A percentile compares a stretch with the other conserved stretches of the same genome.
phyloP scores from a whole-genome alignment of 2,113 vertebrate genomes.

The Campylomormyrus numenius region DNA sequence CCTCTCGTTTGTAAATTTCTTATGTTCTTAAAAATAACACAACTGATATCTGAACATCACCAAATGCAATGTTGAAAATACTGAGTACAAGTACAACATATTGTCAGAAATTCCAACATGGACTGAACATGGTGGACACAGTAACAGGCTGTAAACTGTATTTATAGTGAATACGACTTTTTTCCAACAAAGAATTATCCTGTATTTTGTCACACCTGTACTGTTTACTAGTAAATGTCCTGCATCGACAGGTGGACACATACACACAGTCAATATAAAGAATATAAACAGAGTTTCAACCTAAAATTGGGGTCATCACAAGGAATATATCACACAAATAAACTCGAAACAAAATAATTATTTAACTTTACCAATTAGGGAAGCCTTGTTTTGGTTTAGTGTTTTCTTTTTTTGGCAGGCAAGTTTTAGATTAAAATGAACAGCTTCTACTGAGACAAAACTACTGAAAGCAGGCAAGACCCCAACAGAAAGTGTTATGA shows the following conservation, averaged over 20 bases:
- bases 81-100: not conserved
- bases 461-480: not conserved
- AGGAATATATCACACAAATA: conserved; percentile 1
- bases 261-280: conserved; percentile 4
- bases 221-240: not conserved
- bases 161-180: not conserved
- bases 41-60: conserved; percentile 6
- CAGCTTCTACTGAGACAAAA: not conserved
- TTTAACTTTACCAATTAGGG: not conserved
- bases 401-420: not conserved
- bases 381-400: not conserved
- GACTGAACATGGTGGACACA: not conserved
- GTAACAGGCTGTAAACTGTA: not conserved
- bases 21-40: conserved; percentile 19
- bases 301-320: not conserved
- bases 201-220: not conserved
- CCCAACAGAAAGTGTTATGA: not conserved
- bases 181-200: not conserved
- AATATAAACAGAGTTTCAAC: not conserved
- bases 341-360: not conserved
- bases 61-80: not conserved
- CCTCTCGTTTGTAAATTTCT: too few species aligned
- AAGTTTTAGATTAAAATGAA: not conserved
- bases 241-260: not conserved
- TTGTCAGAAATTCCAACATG: not conserved